Evolutionary conservation across 2,113 vertebrate genomes (phyloP), one percentile per base, ranked within the genome.

Genomic region (Leucopsar rothschildi): DNA sequence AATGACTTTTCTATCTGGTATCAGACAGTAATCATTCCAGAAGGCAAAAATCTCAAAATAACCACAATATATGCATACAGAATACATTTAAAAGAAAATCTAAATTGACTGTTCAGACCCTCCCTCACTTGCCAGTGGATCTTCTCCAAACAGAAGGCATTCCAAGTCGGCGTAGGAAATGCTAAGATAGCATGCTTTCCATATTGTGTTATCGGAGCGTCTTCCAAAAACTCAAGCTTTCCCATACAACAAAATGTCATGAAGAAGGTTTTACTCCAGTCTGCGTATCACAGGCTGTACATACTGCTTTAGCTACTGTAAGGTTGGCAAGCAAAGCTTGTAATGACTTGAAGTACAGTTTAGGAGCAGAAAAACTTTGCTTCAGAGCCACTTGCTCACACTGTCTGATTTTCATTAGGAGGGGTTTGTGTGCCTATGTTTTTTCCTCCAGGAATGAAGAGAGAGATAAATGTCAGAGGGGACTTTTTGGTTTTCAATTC

Each of bases 11-110:
- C 97, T 98, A 89, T 97, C 97, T 97, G 96, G 96, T 97, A 98
- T 97, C 97, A 98, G 97, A 97, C 95, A 95, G 98, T 98, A 98
- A 98, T 98, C 98, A 98, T 98, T 97, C 98, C 98, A 98, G 98
- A 98, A 98, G 98, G 98, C 98, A 98, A 97, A 97, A 95, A 97
- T 98, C 98, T 98, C 98, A 98, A 98, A 98, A 98, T 98, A 98
- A 98, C 98, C 98, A 95, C 96, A 96, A 93, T 97, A 98, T 98
- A 98, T 98, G 98, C 97, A 97, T 97, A 98, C 98, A 98, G 98
- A 98, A 98, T 98, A 98, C 98, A 98, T 98, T 98, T 98, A 98
- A 98, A 97, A 98, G 98, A 97, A 98, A 98, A 97, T 97, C 97
- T 98, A 98, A 98, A 98, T 97, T 98, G 98, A 98, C 98, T 98